Percentiles rank a stretch among this genome's conserved stretches.
Evolutionary conservation across 2,888 invertebrate genomes (phyloP).

Genomic region (Plagodis pulveraria): DNA sequence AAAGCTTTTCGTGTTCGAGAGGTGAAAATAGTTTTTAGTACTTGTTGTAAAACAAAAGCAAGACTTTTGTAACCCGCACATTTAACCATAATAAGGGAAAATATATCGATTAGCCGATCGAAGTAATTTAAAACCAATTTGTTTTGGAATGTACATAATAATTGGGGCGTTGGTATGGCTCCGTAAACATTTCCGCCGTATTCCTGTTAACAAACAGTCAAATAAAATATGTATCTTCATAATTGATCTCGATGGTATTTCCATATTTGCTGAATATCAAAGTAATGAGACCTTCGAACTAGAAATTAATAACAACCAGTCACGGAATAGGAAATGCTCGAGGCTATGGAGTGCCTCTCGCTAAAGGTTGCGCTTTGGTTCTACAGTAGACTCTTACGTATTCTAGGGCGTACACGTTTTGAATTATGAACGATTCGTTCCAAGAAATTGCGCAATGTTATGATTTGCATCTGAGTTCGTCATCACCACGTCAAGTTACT

Average conservation of each 20-base stretch:
- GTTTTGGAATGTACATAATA: slow-evolving; percentile 20
- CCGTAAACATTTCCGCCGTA: slow-evolving; percentile 22
- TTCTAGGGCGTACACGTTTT: background rate
- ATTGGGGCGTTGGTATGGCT: slow-evolving; percentile 10
- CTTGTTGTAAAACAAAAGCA: too few relatives aligned
- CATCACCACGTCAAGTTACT: too few relatives aligned
- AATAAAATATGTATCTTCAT: slow-evolving; percentile 30
- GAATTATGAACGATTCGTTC: background rate
- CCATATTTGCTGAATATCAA: slow-evolving; percentile 33
- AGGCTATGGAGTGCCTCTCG: slow-evolving; percentile 21
- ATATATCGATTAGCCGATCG: slow-evolving; percentile 11
- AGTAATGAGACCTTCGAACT: slow-evolving; percentile 32
- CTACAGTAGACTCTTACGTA: background rate
- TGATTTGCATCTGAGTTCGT: too few relatives aligned
- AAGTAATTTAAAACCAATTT: slow-evolving; percentile 27
- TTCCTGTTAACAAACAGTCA: slow-evolving; percentile 25
- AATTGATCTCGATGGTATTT: slow-evolving; percentile 33
- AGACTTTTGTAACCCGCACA: too few relatives aligned
- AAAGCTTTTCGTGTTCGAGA: too few relatives aligned
- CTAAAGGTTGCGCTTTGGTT: slow-evolving; percentile 11
- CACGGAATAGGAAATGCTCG: slow-evolving; percentile 43
- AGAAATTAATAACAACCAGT: slow-evolving; percentile 52
- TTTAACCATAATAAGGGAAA: background rate
- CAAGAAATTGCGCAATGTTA: too few relatives aligned
- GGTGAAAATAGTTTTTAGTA: too few relatives aligned